Evolutionary conservation across 2,797 vertebrate genomes (phyloP).

Genomic region (Ptychadena robeensis): DNA sequence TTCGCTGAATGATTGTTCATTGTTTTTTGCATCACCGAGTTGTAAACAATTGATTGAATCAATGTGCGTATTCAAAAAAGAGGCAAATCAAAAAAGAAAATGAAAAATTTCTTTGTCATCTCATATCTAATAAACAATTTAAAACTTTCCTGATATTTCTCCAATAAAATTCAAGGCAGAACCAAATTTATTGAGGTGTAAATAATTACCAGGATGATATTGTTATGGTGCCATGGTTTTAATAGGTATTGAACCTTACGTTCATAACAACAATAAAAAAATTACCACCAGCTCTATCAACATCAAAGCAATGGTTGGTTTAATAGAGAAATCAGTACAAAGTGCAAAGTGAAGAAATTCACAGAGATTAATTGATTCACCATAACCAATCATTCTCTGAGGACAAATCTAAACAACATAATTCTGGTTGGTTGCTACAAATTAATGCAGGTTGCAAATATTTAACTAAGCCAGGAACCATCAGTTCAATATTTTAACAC

Average conservation of each 20-base stretch:
- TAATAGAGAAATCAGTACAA: background rate
- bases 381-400: no score
- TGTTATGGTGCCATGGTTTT: background rate
- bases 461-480: no score
- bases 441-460: no score
- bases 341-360: no score
- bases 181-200: constrained; percentile 25
- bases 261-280: background rate
- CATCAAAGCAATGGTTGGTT: background rate
- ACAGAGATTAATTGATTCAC: no score
- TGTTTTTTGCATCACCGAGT: no score
- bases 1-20: no score
- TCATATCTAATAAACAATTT: constrained; percentile 32
- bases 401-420: no score
- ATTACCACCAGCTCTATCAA: background rate
- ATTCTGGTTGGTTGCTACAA: no score
- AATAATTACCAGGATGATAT: constrained; percentile 30
- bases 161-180: constrained; percentile 36
- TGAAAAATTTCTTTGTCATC: constrained; percentile 28
- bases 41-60: no score
- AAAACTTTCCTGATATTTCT: constrained; percentile 43
- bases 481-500: no score
- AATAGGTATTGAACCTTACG: background rate
- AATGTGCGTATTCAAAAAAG: no score
- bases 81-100: background rate